Conservation (phyloP, 2,888 invertebrate species). For the Autographa pulchrina region DNA sequence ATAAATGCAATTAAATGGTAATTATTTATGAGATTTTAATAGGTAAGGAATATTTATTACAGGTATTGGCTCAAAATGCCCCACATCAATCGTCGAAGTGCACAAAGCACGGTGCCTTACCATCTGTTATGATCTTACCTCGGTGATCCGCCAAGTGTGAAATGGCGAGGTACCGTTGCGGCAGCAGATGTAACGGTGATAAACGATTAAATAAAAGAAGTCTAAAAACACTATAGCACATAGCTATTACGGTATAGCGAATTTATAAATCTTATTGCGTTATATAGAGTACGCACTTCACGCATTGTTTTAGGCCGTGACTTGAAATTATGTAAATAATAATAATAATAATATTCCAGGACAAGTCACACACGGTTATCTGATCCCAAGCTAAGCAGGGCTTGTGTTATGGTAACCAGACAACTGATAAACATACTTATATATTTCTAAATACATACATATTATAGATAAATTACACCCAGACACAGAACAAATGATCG, state of each 20-base stretch:
- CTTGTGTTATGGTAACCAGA: too few species aligned
- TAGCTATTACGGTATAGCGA: constrained; percentile 52
- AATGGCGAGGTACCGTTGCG: constrained; percentile 64
- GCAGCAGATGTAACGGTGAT: constrained; percentile 62
- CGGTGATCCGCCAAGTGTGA: constrained; percentile 64
- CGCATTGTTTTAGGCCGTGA: background rate
- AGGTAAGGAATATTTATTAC: background rate
- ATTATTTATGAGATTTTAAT: too few species aligned
- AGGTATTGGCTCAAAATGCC: background rate
- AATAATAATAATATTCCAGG: too few species aligned
- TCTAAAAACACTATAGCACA: constrained; percentile 56
- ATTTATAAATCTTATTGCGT: constrained; percentile 33
- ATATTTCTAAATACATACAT: too few species aligned
- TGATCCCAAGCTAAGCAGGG: too few species aligned
- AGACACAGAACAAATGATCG: too few species aligned
- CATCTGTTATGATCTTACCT: constrained; percentile 48
- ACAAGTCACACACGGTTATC: too few species aligned
- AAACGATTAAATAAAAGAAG: constrained; percentile 59
- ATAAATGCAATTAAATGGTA: too few species aligned
- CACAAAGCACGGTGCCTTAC: constrained; percentile 43
- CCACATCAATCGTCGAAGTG: constrained; percentile 24
- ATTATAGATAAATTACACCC: too few species aligned
- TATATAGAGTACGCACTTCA: constrained; percentile 8
- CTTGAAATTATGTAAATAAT: too few species aligned
- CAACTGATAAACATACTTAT: too few species aligned